Conservation (phyloP, 2,113 vertebrate genomes). For the Anthoscopus minutus region DNA sequence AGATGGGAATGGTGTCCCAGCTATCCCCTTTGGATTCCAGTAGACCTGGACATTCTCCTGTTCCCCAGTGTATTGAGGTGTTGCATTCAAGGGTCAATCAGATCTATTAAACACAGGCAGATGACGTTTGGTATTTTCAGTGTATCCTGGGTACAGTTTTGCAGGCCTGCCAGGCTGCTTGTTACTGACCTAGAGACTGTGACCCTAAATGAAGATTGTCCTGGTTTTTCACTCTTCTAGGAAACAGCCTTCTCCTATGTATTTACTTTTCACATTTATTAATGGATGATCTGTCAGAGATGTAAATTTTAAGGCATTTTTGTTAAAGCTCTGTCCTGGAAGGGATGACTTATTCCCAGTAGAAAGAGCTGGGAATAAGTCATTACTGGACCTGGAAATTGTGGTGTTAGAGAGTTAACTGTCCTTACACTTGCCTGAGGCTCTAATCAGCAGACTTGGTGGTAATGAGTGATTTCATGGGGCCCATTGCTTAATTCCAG, state of each 20-base stretch:
- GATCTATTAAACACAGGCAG: neutral
- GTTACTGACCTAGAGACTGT: neutral
- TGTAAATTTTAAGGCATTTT: neutral
- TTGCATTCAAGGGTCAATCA: neutral
- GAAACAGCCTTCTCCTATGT: neutral
- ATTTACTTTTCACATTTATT: neutral
- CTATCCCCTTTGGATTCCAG: neutral
- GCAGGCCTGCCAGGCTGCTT: neutral
- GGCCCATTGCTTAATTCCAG: constrained; percentile 29
- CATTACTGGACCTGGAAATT: neutral
- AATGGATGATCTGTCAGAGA: neutral
- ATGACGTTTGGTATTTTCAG: neutral
- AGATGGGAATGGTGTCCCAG: neutral
- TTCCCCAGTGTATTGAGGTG: neutral
- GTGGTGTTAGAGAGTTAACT: neutral
- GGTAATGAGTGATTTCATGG: constrained; percentile 37
- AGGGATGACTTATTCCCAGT: neutral
- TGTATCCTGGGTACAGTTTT: neutral
- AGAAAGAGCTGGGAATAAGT: neutral
- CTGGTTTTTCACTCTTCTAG: neutral
- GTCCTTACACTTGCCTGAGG: neutral
- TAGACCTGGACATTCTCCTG: neutral
- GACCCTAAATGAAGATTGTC: neutral
- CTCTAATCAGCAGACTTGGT: constrained; percentile 10
- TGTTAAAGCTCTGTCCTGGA: neutral